phyloP scores from a whole-genome alignment of 2,797 vertebrate species.

The Sebastes steindachneri region DNA sequence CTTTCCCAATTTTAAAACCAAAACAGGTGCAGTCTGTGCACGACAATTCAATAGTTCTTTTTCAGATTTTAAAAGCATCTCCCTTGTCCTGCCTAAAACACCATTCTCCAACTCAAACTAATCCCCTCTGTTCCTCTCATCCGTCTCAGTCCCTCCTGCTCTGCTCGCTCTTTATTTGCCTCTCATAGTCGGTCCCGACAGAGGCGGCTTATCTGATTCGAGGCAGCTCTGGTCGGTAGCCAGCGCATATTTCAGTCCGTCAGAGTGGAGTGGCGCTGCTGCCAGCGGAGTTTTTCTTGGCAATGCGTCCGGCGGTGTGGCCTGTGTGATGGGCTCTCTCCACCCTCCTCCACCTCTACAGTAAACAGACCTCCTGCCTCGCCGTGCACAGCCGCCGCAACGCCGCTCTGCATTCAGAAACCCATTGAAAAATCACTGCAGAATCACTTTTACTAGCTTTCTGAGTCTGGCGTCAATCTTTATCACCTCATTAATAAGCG shows the following conservation, averaged over 20 bases:
- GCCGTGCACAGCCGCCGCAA: not conserved
- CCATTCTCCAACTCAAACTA: constrained; percentile 8
- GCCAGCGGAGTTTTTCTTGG: constrained; percentile 63
- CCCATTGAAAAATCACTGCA: not conserved
- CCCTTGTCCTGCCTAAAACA: not conserved
- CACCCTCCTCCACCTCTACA: constrained; percentile 34
- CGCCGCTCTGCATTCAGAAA: not conserved
- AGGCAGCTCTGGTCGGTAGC: constrained; percentile 52
- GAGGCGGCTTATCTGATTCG: constrained; percentile 67
- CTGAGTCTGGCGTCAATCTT: not conserved
- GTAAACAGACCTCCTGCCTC: constrained; percentile 37
- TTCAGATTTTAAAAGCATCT: not conserved
- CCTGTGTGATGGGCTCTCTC: constrained; percentile 43
- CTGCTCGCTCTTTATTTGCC: constrained; percentile 35
- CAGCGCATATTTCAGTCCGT: constrained; percentile 59
- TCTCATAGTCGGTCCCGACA: constrained; percentile 34
- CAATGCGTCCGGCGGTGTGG: constrained; percentile 19
- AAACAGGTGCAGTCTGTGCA: not conserved
- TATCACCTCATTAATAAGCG: not conserved
- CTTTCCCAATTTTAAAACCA: not conserved
- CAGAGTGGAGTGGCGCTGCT: constrained; percentile 22
- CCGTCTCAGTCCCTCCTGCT: constrained; percentile 13
- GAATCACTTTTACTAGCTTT: not conserved
- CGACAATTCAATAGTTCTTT: not conserved
- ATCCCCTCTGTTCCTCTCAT: constrained; percentile 20